Conservation (phyloP, 1,140 invertebrate species). For the Saccostrea glomerata region DNA sequence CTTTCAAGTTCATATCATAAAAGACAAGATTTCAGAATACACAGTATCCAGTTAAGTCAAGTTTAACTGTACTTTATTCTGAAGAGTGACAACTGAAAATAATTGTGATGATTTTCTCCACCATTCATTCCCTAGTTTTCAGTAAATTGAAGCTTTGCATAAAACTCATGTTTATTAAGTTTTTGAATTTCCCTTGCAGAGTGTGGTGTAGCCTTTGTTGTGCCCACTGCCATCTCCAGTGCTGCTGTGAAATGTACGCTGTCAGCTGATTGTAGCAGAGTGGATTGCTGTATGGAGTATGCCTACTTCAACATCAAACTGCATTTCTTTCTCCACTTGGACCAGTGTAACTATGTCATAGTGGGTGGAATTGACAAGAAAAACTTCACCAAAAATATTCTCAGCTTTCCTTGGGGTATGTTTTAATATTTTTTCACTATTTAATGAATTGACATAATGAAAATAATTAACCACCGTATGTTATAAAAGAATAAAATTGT, state of each 20-base stretch:
- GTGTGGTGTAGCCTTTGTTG: neutral
- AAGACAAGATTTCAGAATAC: no score
- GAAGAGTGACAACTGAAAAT: no score
- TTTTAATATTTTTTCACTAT: neutral
- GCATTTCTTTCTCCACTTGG: constrained; percentile 12
- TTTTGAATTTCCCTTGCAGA: neutral
- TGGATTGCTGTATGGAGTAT: constrained; percentile 27
- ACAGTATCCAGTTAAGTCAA: no score
- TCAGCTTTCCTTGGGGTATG: constrained; percentile 14
- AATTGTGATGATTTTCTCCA: no score
- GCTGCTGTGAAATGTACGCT: constrained; percentile 7
- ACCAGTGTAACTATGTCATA: constrained; percentile 32
- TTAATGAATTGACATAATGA: neutral
- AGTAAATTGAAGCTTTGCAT: neutral
- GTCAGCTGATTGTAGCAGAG: constrained; percentile 12
- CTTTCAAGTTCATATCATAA: no score
- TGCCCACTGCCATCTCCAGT: neutral
- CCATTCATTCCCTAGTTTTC: neutral
- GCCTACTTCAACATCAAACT: constrained; percentile 22
- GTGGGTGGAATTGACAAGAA: constrained; percentile 14
- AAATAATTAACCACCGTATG: neutral
- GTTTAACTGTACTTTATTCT: no score
- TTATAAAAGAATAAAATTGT: neutral
- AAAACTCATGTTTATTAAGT: neutral
- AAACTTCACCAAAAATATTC: constrained; percentile 29